Base-by-base conservation (phyloP, 1,140 invertebrate genomes). In the Augochlora pura region DNA sequence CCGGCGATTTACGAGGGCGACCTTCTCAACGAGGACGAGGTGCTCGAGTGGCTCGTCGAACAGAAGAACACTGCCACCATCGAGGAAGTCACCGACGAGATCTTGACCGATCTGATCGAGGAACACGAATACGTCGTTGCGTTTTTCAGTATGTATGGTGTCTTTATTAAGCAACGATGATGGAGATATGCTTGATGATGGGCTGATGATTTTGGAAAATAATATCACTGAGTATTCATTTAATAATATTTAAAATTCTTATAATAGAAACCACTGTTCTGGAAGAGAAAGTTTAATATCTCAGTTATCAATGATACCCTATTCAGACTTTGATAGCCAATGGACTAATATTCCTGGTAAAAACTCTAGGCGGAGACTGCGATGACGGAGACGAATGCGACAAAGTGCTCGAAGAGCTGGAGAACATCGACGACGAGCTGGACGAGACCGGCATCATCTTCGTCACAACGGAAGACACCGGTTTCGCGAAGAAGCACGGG, bases 101-200 rank as follows among this genome's bases (percentile, higher is more conserved):
- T 98, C 88, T 92, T 98, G 23, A 94, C 95, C 81, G 96, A 97
- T 89, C 94, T 99, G 10, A 97, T 98, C 84, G 96, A 97, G 82
- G 97, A 98, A 87, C 96, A 98, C 88, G 97, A 98, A 94, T 98
- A 98, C 91, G 97, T 99, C 21, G 97, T 98, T 27, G 97, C 98
- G 27, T 98, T 98, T 89, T 98, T 98, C 92, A 98, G 97, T 96
- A 92, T 94, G 95, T 95, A 21, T 2, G 10, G 32, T 32, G 32
- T 32, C 32, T 4, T 32, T 32, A 32, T 1, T 32, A 32, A 32
- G 32, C 4, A 32, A 32, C 32, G 32, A 32, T 32, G 4, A 32
- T 32, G 4, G 4, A 32, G 32, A 1, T 32, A 4, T 32, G 4
- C 32, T 32, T 32, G 32, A 32, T 32, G 4, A 32, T 32, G 4